phyloP scores from a whole-genome alignment of 2,888 invertebrate species.

The Lamellibrachia columna region DNA sequence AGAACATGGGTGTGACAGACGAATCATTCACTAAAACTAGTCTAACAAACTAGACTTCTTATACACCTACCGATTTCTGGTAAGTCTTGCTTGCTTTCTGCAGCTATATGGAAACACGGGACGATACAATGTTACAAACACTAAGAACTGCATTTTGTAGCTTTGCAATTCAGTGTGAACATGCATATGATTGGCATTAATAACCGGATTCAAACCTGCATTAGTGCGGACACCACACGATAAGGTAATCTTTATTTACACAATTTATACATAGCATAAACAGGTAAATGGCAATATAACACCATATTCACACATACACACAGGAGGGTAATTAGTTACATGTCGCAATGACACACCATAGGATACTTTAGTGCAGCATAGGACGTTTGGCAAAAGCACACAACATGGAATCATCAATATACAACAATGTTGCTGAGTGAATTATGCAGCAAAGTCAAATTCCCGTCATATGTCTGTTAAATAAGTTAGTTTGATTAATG shows the following conservation, averaged over 20 bases:
- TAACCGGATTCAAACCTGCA: neutral
- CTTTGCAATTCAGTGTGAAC: neutral
- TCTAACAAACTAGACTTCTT: neutral
- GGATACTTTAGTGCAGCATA: neutral
- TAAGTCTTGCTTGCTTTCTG: neutral
- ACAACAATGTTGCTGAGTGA: neutral
- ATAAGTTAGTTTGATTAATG: neutral
- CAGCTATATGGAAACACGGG: neutral
- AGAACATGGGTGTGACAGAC: neutral
- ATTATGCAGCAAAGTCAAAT: neutral
- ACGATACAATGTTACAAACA: neutral
- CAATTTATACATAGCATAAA: neutral
- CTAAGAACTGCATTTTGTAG: neutral
- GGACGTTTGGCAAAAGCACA: neutral
- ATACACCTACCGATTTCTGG: slow-evolving; percentile 11
- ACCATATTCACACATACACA: neutral
- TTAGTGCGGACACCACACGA: neutral
- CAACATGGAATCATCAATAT: neutral
- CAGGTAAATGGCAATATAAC: neutral
- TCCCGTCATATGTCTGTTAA: neutral
- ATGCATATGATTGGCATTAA: neutral
- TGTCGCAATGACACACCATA: neutral
- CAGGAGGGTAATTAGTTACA: neutral
- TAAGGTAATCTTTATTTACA: neutral
- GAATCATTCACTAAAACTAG: neutral